Base-by-base conservation (phyloP, 2,888 invertebrate genomes). In the Drosophila meridionalis region DNA sequence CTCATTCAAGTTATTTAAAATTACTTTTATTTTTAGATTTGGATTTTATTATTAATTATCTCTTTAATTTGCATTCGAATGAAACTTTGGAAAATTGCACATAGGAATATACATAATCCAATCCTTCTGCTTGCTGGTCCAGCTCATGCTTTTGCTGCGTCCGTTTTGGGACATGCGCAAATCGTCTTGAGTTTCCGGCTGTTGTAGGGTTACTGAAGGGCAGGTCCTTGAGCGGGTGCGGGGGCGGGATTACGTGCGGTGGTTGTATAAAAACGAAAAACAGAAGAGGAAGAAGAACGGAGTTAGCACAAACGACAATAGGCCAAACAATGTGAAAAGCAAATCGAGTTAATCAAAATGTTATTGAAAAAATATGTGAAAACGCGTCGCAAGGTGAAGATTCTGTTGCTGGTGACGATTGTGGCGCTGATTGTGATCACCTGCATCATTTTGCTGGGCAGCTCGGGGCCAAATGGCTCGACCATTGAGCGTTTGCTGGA, bases 281-380 rank as follows among this genome's bases (percentile, higher is more conserved):
- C 63, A 71, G 80, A 71, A 74, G 63, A 69, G 76, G 86, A 57
- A 68, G 86, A 57, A 68, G 74, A n/a, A 30, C n/a, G 55, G 56
- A 75, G 12, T 32, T 47, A 57, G 61, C 58, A 45, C 6, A 50
- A 69, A 61, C 52, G 60, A 48, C 55, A 55, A 55, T 66, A 69
- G 59, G 79, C 69, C 69, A 82, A 80, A 80, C 73, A 85, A 84
- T 87, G 87, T 82, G 76, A 82, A 86, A 73, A 83, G 60, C 38
- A 50, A 61, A 34, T 12, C 7, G 42, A 43, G 50, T 32, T 5
- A 56, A 61, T 26, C 69, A 59, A 61, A 84, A 92, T 93, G 92
- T 83, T 92, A 83, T 77, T 93, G n/a, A 92, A 91, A 76, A 93
- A 92, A 82, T 92, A 92, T 85, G 90, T 93, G 56, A 93, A 93